Conservation (phyloP, 2,113 vertebrate species). For the Paracanthobrama guichenoti region DNA sequence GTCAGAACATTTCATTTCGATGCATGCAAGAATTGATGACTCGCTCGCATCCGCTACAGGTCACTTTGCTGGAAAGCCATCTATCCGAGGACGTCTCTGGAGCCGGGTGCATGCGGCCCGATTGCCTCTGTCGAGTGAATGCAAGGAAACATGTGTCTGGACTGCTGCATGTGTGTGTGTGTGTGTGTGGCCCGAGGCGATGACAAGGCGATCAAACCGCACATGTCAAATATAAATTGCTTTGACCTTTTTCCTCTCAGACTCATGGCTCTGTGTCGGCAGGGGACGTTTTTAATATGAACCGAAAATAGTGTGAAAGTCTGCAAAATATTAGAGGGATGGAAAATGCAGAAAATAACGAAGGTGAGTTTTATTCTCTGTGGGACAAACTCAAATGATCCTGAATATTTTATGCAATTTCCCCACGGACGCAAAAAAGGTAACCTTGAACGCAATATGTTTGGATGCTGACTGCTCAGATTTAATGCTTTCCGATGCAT, state of each 20-base stretch:
- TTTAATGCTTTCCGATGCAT: conserved; percentile 41
- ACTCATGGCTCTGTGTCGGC: conserved; percentile 73
- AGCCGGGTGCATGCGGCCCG: background rate
- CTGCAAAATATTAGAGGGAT: conserved; percentile 66
- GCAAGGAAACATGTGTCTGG: conserved; percentile 31
- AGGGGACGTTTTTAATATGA: conserved; percentile 74
- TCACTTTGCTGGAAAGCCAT: conserved; percentile 41
- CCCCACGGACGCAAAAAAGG: conserved; percentile 51
- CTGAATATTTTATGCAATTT: conserved; percentile 58
- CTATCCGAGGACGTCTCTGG: conserved; percentile 21
- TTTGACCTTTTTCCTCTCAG: conserved; percentile 77
- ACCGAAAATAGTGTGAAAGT: conserved; percentile 77
- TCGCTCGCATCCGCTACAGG: conserved; percentile 8
- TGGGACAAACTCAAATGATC: conserved; percentile 62
- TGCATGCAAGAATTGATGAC: conserved; percentile 42
- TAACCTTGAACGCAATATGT: conserved; percentile 46
- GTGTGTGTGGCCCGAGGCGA: conserved; percentile 68
- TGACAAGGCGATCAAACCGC: conserved; percentile 81
- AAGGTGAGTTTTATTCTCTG: conserved; percentile 67
- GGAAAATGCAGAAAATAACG: conserved; percentile 71
- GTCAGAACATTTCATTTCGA: conserved; percentile 47
- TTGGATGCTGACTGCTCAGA: background rate
- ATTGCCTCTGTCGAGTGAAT: background rate
- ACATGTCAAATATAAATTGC: conserved; percentile 83
- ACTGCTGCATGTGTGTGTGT: conserved; percentile 31